Base-by-base conservation (phyloP, 2,797 vertebrate species). In the Periparus ater region DNA sequence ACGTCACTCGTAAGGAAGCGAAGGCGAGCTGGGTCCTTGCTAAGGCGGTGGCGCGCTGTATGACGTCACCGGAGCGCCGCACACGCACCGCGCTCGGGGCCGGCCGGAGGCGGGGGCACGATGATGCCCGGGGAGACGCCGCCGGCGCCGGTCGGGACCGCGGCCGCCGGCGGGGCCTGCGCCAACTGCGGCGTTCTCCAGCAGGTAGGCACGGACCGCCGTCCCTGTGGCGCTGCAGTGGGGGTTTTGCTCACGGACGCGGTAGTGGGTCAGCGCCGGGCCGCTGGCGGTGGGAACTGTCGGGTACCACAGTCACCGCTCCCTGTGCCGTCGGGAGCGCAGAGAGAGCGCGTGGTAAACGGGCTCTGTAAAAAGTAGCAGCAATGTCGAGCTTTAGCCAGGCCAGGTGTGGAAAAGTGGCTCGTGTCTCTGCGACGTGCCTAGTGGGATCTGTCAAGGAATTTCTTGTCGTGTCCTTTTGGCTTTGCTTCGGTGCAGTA, bases 121-220 rank as follows among this genome's bases (percentile, higher is more conserved):
- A 99, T 99, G 99, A 99, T 99, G 99, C 99, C 99, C 6, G 99
- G 99, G 26, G 99, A 99, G 97, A 98, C 94, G 34, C 98, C 98
- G 42, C 98, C 98, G 91, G 98, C 98, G 90, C 94, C 96, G 76
- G 85, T 97, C 18, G 97, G 98, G 47, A 95, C 98, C 17, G 98
- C 98, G 19, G 97, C 97, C 17, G 98, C 97, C 25, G 98, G 96
- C 47, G 98, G 97, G 89, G 96, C 97, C 50, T 99, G 99, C 97
- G 97, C 97, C 19, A 99, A 98, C 95, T 99, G 99, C 80, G 97
- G 98, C 11, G 92, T 98, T 53, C 97, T 99, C 63, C 98, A 98
- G 61, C 98, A 98, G 97, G 97, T 96, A 87, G 57, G 45, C 3
- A 3, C 5, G 8, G 62, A 22, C 12, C 13, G 16, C 19, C 8